Evolutionary conservation across 2,113 vertebrate species (phyloP).

Genomic region (Alosa alosa): DNA sequence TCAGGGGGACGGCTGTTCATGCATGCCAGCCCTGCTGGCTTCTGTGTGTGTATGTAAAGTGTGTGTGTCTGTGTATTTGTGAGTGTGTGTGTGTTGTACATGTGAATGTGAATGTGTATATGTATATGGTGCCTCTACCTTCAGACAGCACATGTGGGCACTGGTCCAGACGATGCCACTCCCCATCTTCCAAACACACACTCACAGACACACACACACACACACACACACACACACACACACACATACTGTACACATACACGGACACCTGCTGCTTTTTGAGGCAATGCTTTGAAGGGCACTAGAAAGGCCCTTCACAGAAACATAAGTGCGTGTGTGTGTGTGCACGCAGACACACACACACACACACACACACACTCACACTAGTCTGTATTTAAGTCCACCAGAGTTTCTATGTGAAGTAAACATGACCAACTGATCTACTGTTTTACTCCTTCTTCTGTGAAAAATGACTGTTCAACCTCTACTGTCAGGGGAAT

Average conservation of each 20-base stretch:
- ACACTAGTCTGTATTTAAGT: no score
- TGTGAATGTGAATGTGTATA: background rate
- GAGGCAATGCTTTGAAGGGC: slow-evolving; percentile 2
- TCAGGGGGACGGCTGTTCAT: slow-evolving; percentile 11
- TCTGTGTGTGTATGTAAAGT: background rate
- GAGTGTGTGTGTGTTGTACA: background rate
- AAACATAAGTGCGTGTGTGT: background rate
- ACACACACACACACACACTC: no score
- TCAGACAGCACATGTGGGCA: slow-evolving; percentile 15
- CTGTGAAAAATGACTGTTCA: no score
- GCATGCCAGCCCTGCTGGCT: background rate
- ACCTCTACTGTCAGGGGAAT: no score
- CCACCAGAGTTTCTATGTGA: no score
- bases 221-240: slow-evolving; percentile 18
- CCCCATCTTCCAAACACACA: background rate
- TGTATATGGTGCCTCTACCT: background rate
- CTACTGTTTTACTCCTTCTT: no score
- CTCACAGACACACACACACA: background rate
- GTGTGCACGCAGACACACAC: no score
- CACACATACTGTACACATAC: slow-evolving; percentile 24
- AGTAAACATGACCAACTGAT: no score
- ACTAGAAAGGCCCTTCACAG: background rate
- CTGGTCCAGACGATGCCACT: background rate
- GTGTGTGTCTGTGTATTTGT: background rate
- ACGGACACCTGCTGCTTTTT: background rate